Evolutionary conservation across 2,888 invertebrate species (phyloP), one percentile per base, ranked within the genome.

Genomic region (Punctoribates punctum): DNA sequence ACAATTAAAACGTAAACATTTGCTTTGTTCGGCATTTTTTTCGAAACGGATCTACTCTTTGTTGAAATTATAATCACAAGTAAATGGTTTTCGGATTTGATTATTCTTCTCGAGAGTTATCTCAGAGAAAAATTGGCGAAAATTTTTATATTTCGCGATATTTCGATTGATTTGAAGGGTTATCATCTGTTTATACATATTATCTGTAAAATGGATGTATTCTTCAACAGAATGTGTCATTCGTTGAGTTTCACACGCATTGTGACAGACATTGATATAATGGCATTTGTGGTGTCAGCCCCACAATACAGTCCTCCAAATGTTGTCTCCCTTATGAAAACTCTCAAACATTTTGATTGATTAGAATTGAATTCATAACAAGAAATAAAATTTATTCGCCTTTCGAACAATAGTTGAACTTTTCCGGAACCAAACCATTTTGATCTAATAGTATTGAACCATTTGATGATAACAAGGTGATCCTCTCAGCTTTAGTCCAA

Each of bases 181-280:
- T 57, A 57, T 57, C 25, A 2, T 25, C 20, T 57, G 9, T 34
- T 20, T 34, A 34, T 34, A 34, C 34, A 23, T n/a, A 23, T 57
- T 20, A 23, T 46, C 20, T 46, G 1, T 8, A 46, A 67, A 67
- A 67, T 67, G n/a, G 38, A 67, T 38, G 38, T 38, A 67, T 34
- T 67, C 29, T 29, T 60, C 38, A 5, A 20, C n/a, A 38, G 15
- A 23, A 46, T 23, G 17, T 70, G 70, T 70, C 70, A 70, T 70
- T 15, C 70, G 70, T 70, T 70, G n/a, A 13, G 46, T 46, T 70
- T 70, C 70, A 70, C 70, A 70, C 70, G 70, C 25, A 27, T 62
- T 65, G 38, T 70, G 23, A 46, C 67, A n/a, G 38, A 67, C 46
- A 46, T 70, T 70, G 38, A 70, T 70, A 70, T 67, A 67, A 62